A percentile compares a stretch with the other conserved stretches of the same genome.
phyloP scores from a whole-genome alignment of 2,113 vertebrate genomes.

The Oncorhynchus gorbuscha region DNA sequence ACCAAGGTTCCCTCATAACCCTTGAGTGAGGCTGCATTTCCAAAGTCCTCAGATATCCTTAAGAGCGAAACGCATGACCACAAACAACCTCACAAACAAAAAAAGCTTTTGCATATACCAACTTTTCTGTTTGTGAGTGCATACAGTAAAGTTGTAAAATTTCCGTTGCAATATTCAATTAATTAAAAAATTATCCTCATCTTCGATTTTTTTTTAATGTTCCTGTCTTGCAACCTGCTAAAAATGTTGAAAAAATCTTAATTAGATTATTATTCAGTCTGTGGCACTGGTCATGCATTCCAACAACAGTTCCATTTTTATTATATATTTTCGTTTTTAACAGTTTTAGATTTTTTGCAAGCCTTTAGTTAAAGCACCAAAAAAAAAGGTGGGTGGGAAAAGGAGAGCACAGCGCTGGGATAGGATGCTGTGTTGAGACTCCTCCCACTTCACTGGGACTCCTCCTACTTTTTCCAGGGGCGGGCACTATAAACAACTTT shows the following conservation, averaged over 20 bases:
- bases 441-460: not conserved
- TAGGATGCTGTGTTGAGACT: conserved; percentile 22
- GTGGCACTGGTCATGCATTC: conserved; percentile 79
- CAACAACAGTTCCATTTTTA: conserved; percentile 75
- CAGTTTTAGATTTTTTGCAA: conserved; percentile 77
- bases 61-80: conserved; percentile 53
- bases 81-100: conserved; percentile 57
- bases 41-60: conserved; percentile 56
- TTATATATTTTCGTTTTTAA: conserved; percentile 55
- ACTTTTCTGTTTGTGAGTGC: conserved; percentile 65
- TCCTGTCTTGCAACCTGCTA: conserved; percentile 24
- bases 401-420: conserved; percentile 41
- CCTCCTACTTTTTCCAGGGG: conserved; percentile 28
- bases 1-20: conserved; percentile 38
- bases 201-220: too few species aligned
- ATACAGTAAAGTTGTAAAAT: conserved; percentile 55
- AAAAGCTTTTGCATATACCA: conserved; percentile 36
- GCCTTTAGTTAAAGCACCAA: conserved; percentile 75
- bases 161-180: conserved; percentile 49
- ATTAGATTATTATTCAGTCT: conserved; percentile 58
- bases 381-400: conserved; percentile 52
- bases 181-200: not conserved
- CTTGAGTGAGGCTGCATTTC: conserved; percentile 38
- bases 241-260: conserved; percentile 52
- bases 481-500: conserved; percentile 60